Conservation (phyloP, 2,888 invertebrate species). For the Nyleta sp. region DNA sequence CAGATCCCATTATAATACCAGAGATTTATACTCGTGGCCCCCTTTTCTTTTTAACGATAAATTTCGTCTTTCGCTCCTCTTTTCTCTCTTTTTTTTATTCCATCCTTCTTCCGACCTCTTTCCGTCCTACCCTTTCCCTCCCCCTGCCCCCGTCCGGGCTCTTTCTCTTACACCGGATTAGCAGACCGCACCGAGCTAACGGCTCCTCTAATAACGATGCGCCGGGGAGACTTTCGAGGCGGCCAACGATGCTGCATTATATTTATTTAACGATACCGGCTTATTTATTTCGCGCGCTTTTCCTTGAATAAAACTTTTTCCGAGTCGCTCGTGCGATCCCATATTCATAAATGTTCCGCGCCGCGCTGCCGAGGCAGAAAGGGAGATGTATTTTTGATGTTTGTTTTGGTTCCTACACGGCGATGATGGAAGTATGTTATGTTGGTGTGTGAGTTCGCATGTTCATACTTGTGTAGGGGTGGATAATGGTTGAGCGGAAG, state of each 20-base stretch:
- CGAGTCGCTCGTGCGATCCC: conserved; percentile 42
- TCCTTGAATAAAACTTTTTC: conserved; percentile 58
- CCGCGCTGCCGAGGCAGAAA: neutral
- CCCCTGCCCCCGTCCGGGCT: conserved; percentile 50
- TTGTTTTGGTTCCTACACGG: conserved; percentile 17
- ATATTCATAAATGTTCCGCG: conserved; percentile 49
- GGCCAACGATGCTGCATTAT: conserved; percentile 55
- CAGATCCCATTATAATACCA: conserved; percentile 83
- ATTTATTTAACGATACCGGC: conserved; percentile 64
- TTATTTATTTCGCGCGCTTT: conserved; percentile 64
- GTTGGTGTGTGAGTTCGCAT: no score
- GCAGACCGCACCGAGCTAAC: conserved; percentile 68
- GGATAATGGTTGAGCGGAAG: no score
- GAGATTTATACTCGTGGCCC: conserved; percentile 82
- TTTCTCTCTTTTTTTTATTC: conserved; percentile 60
- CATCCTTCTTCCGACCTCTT: conserved; percentile 68
- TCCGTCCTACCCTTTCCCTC: conserved; percentile 54
- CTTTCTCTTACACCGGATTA: conserved; percentile 68
- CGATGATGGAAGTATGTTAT: no score
- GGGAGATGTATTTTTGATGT: conserved; percentile 6
- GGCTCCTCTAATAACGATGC: conserved; percentile 71
- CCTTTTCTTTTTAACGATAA: conserved; percentile 82
- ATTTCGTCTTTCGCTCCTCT: conserved; percentile 76
- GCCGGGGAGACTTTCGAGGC: conserved; percentile 61
- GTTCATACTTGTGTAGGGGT: no score